Base-by-base conservation (phyloP, 2,888 invertebrate genomes). In the Synanthedon vespiformis region DNA sequence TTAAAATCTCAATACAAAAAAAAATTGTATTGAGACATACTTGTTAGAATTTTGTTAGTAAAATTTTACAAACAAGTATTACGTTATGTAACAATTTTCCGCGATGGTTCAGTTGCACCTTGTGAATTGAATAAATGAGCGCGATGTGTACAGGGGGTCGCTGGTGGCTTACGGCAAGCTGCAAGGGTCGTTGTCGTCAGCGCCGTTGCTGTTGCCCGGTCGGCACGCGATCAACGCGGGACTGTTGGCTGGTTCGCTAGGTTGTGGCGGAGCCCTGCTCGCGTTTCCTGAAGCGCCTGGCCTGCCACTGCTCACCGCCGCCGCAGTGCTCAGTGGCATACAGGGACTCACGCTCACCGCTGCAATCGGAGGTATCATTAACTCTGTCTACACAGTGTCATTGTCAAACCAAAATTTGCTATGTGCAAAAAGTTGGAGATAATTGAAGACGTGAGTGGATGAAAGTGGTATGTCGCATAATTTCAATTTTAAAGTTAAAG, bases 101-200 rank as follows among this genome's bases (percentile, higher is more conserved):
- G 6, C 18, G 11, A 14, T 14, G 6, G 11, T 16, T 6, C 6
- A 11, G 16, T 12, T 8, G 5, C 8, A 14, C 49, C 14, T 11
- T 18, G 5, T 16, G 27, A 27, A 27, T 27, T 27, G 34, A 34
- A 34, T 34, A 34, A 10, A 34, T 2, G 2, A 34, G 34, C 3
- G 13, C 44, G 14, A 44, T 14, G 27, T 51, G 53, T 57, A 1
- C 78, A 95, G 95, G 60, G 96, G 96, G 4, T 95, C 95, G 0
- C 81, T 96, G 50, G 91, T 96, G 56, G 96, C 96, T 12, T 96
- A 96, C 77, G 96, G 95, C 58, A 96, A 96, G 87, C 90, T 96
- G 49, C 96, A 96, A 80, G 93, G 95, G 40, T 61, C 93, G 3
- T 81, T 96, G 18, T 92, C 91, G 56, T 95, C 95, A 0, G 90